phyloP scores from a whole-genome alignment of 2,797 vertebrate species.

The Sebastes diaconus region DNA sequence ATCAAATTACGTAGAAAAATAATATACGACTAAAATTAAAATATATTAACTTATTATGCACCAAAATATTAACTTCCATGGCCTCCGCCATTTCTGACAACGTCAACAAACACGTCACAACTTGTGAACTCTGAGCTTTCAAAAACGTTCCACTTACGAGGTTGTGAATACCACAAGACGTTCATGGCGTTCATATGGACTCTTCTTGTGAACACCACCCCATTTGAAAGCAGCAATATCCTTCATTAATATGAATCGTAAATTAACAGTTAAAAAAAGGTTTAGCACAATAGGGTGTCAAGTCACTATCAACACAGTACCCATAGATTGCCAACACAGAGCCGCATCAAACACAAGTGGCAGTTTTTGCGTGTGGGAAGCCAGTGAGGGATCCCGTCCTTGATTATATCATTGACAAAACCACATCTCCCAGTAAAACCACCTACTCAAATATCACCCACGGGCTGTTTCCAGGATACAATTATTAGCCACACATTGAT shows the following conservation, averaged over 20 bases:
- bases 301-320: not conserved
- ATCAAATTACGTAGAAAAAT: too few relatives aligned
- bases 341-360: not conserved
- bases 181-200: too few relatives aligned
- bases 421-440: not conserved
- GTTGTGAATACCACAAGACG: too few relatives aligned
- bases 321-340: not conserved
- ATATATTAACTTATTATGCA: too few relatives aligned
- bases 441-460: not conserved
- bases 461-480: not conserved
- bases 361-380: not conserved
- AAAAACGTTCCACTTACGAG: too few relatives aligned
- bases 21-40: too few relatives aligned
- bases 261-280: not conserved
- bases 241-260: not conserved
- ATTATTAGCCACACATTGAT: slow-evolving; percentile 3
- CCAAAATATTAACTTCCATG: too few relatives aligned
- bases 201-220: too few relatives aligned
- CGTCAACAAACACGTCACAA: too few relatives aligned
- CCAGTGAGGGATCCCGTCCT: not conserved
- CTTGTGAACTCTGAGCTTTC: too few relatives aligned
- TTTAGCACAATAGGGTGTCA: too few relatives aligned
- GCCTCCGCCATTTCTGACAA: too few relatives aligned
- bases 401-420: not conserved
- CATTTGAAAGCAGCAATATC: not conserved